phyloP scores from a whole-genome alignment of 2,797 vertebrate species.

The Xenentodon cancila region DNA sequence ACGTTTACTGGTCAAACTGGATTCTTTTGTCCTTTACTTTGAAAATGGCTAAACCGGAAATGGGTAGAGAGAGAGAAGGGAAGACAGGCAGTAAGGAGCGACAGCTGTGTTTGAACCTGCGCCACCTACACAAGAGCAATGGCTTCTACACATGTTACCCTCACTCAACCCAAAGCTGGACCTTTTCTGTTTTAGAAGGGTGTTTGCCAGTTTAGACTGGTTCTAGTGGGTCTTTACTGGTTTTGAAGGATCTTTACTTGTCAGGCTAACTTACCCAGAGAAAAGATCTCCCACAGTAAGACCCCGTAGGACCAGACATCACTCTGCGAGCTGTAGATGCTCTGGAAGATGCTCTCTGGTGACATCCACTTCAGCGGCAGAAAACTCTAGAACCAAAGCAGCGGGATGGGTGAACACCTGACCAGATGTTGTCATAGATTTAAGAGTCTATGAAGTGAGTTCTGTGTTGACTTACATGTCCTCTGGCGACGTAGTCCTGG shows the following conservation, averaged over 20 bases:
- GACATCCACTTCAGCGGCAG: conserved; percentile 94
- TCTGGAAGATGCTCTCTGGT: conserved; percentile 92
- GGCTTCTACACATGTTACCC: too few species aligned
- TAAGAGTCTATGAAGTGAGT: background rate
- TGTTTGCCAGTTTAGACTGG: too few species aligned
- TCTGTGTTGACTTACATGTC: conserved; percentile 81
- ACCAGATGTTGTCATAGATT: background rate
- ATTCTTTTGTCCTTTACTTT: too few species aligned
- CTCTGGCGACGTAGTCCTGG: conserved; percentile 88
- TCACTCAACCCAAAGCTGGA: too few species aligned
- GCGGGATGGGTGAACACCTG: background rate
- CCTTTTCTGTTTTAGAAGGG: too few species aligned
- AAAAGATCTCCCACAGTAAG: conserved; percentile 93
- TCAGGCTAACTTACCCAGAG: conserved; percentile 79
- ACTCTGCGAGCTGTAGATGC: conserved; percentile 88
- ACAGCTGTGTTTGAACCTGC: too few species aligned
- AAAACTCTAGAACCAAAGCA: conserved; percentile 81
- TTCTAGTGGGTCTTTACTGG: background rate
- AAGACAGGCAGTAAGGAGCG: too few species aligned
- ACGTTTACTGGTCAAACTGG: background rate
- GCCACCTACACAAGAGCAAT: too few species aligned
- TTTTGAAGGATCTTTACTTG: background rate
- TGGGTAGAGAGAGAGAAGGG: too few species aligned
- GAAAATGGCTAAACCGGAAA: too few species aligned
- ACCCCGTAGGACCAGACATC: conserved; percentile 93